Percentiles rank a stretch among this genome's conserved stretches.
phyloP scores from a whole-genome alignment of 2,797 vertebrate genomes.

The Darevskia mixta region DNA sequence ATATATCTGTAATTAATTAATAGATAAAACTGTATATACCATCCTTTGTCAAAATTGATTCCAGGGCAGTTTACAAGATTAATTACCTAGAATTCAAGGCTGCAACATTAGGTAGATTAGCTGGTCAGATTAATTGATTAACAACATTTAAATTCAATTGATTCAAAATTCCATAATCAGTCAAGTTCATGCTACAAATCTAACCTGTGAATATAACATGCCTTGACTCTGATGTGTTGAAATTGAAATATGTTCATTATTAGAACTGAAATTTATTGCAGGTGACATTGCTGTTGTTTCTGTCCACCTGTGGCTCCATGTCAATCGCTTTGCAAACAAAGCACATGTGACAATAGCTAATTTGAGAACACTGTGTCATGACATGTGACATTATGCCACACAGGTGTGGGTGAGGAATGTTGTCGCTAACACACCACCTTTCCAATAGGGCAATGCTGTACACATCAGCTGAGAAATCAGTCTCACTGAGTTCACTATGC shows the following conservation, averaged over 20 bases:
- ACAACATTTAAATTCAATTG: not conserved
- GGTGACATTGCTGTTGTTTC: not conserved
- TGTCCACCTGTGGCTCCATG: not conserved
- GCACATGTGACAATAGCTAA: not conserved
- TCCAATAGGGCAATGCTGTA: not conserved
- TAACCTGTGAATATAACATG: not conserved
- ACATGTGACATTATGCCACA: not conserved
- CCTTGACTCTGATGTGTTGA: not conserved
- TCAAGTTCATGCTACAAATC: not conserved
- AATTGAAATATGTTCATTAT: not conserved
- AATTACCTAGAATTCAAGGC: not conserved
- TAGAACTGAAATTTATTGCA: not conserved
- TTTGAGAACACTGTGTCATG: not conserved
- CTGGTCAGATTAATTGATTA: not conserved
- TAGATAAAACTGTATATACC: not conserved
- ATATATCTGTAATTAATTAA: not conserved
- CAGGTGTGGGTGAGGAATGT: not conserved
- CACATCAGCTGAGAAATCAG: no score
- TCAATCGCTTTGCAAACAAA: not conserved
- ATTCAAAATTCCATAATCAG: not conserved
- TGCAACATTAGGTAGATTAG: not conserved
- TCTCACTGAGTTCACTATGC: no score
- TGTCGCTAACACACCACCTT: not conserved
- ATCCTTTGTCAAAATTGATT: not conserved
- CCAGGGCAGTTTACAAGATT: not conserved